These are phyloP conservation scores for Macrophya annulata DNA, from an alignment of 2,888 invertebrate genomes.

Conservation along the genomic window DNA sequence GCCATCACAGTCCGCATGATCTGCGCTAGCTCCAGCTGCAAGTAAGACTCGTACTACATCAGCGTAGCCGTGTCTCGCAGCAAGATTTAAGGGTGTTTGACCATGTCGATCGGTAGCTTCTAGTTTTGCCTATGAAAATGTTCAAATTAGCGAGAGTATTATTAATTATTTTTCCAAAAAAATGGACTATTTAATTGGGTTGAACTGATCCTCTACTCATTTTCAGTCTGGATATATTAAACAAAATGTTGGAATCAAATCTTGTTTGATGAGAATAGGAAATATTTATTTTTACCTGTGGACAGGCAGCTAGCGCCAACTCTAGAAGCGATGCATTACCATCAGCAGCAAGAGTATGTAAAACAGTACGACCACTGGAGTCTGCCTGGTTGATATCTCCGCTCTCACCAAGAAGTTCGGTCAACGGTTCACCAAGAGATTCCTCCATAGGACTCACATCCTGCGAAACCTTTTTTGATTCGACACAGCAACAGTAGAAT, in stretches of 20 bases:
- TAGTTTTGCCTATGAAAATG: conserved; percentile 77
- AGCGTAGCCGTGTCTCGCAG: conserved; percentile 89
- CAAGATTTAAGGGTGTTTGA: conserved; percentile 93
- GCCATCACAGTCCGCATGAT: conserved; percentile 91
- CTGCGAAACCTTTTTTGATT: conserved; percentile 73
- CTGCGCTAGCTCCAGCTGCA: conserved; percentile 86
- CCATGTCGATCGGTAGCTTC: conserved; percentile 89
- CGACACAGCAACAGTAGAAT: conserved; percentile 51
- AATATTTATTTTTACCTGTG: conserved; percentile 73
- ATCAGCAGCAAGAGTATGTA: conserved; percentile 89
- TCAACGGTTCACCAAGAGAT: conserved; percentile 78
- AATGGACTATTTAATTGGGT: neutral
- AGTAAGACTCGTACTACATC: conserved; percentile 86
- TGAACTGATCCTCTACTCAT: neutral
- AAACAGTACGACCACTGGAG: conserved; percentile 85
- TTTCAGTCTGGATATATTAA: conserved; percentile 7
- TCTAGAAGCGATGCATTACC: conserved; percentile 87
- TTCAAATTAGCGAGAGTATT: neutral
- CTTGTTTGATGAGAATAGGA: neutral
- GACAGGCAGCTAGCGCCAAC: conserved; percentile 84
- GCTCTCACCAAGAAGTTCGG: conserved; percentile 78
- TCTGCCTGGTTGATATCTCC: conserved; percentile 81
- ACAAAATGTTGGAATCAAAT: neutral
- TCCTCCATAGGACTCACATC: conserved; percentile 77
- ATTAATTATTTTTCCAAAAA: neutral